A percentile compares a stretch with the other conserved stretches of the same genome.
Conservation (phyloP, 2,113 vertebrate genomes). For the Xerus inauris region DNA sequence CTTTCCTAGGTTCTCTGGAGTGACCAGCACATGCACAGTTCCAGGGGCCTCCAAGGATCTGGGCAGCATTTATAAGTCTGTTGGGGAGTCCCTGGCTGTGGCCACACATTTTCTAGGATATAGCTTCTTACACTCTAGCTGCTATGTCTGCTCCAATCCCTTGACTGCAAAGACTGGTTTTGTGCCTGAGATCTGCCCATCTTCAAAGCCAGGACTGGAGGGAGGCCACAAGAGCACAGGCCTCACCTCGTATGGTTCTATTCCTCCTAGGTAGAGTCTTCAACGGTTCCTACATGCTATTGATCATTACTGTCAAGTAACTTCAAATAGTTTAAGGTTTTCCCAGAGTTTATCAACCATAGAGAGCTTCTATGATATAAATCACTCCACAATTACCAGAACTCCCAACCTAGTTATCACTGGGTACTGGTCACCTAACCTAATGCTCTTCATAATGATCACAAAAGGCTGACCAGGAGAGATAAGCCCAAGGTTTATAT, state of each 20-base stretch:
- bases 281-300: neutral
- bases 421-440: neutral
- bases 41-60: neutral
- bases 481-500: too few relatives aligned
- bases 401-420: neutral
- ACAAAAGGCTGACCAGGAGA: fast-evolving
- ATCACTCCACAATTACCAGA: neutral
- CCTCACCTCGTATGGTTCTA: neutral
- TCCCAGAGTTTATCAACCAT: neutral
- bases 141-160: too few relatives aligned
- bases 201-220: neutral
- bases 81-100: neutral
- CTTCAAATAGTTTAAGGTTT: neutral
- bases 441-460: neutral
- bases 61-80: neutral
- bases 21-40: neutral
- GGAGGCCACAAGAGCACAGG: fast-evolving
- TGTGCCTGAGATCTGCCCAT: fast-evolving
- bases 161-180: neutral
- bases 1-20: neutral
- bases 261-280: neutral
- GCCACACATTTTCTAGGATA: neutral
- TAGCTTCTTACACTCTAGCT: neutral
- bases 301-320: neutral
- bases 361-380: neutral